Evolutionary conservation across 35 echinoderm and acorn worm species (phyloP).

Genomic region (Chiridota heheva): DNA sequence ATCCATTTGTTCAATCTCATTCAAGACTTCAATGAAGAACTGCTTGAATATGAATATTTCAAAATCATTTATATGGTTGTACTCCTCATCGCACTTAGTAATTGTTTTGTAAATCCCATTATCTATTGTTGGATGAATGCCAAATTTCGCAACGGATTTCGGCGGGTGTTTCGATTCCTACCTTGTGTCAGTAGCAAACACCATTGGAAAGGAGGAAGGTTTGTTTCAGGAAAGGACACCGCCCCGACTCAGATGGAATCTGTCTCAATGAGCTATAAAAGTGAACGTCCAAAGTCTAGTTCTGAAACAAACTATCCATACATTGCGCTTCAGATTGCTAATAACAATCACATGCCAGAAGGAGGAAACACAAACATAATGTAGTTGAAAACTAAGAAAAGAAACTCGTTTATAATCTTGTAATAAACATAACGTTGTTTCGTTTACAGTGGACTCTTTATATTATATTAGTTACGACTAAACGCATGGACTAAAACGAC

Average conservation of each 20-base stretch:
- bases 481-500: too few relatives aligned
- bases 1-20: slow-evolving; percentile 84
- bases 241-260: slow-evolving; percentile 69
- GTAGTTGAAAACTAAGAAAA: too few relatives aligned
- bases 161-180: slow-evolving; percentile 81
- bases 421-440: too few relatives aligned
- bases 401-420: too few relatives aligned
- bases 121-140: slow-evolving; percentile 99
- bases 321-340: slow-evolving; percentile 24
- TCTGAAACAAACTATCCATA: slow-evolving; percentile 37
- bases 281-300: slow-evolving; percentile 35
- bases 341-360: slow-evolving; percentile 12
- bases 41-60: slow-evolving; percentile 64
- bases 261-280: slow-evolving; percentile 47
- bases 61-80: slow-evolving; percentile 61
- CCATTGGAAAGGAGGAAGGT: slow-evolving; percentile 56
- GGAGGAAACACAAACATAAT: too few relatives aligned
- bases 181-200: slow-evolving; percentile 57
- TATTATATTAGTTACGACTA: too few relatives aligned
- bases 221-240: slow-evolving; percentile 48
- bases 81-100: slow-evolving; percentile 81
- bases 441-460: too few relatives aligned
- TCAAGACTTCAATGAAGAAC: slow-evolving; percentile 59
- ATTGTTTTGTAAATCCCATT: slow-evolving; percentile 94
- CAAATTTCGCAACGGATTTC: slow-evolving; percentile 98